Percentiles rank a stretch among this genome's conserved stretches.
These are phyloP conservation scores for Astyanax mexicanus DNA, from an alignment of 2,797 vertebrate species.

Conservation along the genomic window DNA sequence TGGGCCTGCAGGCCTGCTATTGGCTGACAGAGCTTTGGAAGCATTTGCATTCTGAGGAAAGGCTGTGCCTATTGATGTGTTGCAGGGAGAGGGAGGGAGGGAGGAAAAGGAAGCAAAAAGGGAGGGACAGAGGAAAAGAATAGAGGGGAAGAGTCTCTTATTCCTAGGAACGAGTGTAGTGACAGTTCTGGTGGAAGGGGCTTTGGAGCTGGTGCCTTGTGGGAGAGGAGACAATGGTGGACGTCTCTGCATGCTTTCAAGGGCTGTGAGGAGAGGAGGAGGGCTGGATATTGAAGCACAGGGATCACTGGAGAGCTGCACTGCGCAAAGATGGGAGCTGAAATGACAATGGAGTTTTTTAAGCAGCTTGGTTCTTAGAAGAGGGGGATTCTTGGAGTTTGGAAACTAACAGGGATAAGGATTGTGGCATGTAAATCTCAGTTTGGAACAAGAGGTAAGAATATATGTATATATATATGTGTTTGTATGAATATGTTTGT, in stretches of 20 bases:
- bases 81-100: constrained; percentile 59
- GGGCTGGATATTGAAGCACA: constrained; percentile 37
- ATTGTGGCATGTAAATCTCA: constrained; percentile 47
- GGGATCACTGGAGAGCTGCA: constrained; percentile 56
- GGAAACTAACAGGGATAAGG: constrained; percentile 34
- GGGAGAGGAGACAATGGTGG: constrained; percentile 50
- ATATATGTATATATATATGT: constrained; percentile 4
- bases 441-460: constrained; percentile 57
- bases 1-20: constrained; percentile 37
- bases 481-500: neutral
- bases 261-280: constrained; percentile 37
- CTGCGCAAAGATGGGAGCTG: constrained; percentile 60
- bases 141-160: constrained; percentile 60
- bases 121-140: constrained; percentile 60
- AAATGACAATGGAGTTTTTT: constrained; percentile 54
- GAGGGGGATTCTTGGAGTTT: constrained; percentile 39
- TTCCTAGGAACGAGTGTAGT: constrained; percentile 41
- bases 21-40: constrained; percentile 56
- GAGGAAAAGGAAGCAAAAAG: constrained; percentile 53
- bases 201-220: constrained; percentile 43
- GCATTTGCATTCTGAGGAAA: constrained; percentile 49
- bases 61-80: constrained; percentile 57
- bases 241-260: constrained; percentile 21
- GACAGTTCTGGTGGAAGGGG: constrained; percentile 46
- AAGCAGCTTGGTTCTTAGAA: constrained; percentile 48